phyloP scores from a whole-genome alignment of 2,797 vertebrate genomes.

The Pelodytes ibericus region DNA sequence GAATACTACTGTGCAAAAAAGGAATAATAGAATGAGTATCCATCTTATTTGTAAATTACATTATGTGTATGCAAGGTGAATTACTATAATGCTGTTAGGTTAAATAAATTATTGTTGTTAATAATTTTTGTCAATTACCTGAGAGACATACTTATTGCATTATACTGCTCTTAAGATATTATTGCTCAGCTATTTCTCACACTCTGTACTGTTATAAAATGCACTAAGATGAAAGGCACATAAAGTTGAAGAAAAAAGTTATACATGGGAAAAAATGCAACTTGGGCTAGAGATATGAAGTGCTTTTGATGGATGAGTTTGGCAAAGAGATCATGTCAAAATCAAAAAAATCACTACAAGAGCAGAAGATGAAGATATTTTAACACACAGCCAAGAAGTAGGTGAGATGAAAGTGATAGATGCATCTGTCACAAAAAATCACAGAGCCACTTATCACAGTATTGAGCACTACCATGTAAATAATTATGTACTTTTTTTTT shows the following conservation, averaged over 20 bases:
- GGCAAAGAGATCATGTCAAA: conserved; percentile 8
- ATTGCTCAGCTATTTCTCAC: background rate
- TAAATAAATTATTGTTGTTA: conserved; percentile 6
- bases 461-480: background rate
- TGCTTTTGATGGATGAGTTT: conserved; percentile 6
- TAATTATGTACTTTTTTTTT: conserved; percentile 7
- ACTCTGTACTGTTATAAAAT: background rate
- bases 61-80: conserved; percentile 9
- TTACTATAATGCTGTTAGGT: conserved; percentile 6
- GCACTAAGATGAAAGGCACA: background rate
- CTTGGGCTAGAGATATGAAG: conserved; percentile 4
- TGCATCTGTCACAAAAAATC: conserved; percentile 8
- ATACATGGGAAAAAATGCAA: background rate
- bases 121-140: conserved; percentile 4
- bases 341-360: background rate
- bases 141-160: background rate
- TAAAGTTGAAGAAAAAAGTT: background rate
- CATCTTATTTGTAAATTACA: too few relatives aligned
- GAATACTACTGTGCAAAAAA: too few relatives aligned
- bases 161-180: background rate
- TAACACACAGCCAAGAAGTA: conserved; percentile 6
- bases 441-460: conserved; percentile 8
- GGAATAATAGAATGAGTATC: too few relatives aligned
- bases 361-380: conserved; percentile 11
- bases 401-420: conserved; percentile 12